Evolutionary conservation across 1,140 invertebrate species (phyloP).

Genomic region (Scaptomyza pallida): DNA sequence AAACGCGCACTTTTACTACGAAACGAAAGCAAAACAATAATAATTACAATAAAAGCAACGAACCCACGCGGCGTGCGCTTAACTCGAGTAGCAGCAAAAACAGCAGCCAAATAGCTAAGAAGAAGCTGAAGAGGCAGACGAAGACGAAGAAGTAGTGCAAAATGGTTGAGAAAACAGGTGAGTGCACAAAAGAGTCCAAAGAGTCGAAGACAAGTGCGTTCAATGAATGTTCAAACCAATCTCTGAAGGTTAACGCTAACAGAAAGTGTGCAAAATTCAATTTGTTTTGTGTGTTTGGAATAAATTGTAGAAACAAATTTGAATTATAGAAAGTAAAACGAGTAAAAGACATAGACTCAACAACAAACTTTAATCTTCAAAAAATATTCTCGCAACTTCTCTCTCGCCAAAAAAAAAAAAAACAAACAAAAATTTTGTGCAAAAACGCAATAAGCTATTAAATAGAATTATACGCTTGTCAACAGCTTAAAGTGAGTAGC

Average conservation of each 20-base stretch:
- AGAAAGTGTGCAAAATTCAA: conserved; percentile 42
- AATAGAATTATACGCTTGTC: conserved; percentile 14
- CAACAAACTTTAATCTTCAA: not conserved
- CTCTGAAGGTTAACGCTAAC: conserved; percentile 51
- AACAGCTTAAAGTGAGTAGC: not conserved
- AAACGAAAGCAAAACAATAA: conserved; percentile 31
- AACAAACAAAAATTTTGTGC: too few relatives aligned
- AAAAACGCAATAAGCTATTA: not conserved
- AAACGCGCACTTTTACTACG: conserved; percentile 56
- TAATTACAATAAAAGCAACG: conserved; percentile 9
- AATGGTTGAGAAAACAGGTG: conserved; percentile 81
- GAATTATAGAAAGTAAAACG: conserved; percentile 4
- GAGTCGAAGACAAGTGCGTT: conserved; percentile 19
- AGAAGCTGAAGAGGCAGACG: conserved; percentile 9
- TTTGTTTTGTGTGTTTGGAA: conserved; percentile 5
- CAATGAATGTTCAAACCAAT: not conserved
- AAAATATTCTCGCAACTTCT: too few relatives aligned
- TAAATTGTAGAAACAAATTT: not conserved
- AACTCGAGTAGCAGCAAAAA: conserved; percentile 63
- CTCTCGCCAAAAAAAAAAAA: not conserved
- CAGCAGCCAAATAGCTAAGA: conserved; percentile 10
- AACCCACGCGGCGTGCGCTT: conserved; percentile 61
- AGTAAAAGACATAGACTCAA: not conserved
- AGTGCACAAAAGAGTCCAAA: conserved; percentile 48
- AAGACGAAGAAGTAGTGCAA: conserved; percentile 44